phyloP scores from a whole-genome alignment of 1,140 invertebrate species.

The Sycobia sp. region DNA sequence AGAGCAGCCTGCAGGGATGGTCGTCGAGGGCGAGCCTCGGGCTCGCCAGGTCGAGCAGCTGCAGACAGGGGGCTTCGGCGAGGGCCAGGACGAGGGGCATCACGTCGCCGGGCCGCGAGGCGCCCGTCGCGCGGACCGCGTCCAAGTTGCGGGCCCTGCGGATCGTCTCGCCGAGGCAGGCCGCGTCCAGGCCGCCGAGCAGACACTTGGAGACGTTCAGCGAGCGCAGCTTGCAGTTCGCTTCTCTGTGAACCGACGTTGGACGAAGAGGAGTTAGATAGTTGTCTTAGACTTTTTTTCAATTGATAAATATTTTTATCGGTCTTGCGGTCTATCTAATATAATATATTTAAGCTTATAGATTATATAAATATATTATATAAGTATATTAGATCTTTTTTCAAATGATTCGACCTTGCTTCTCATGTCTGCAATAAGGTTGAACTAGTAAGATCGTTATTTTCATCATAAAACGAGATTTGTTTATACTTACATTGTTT shows the following conservation, averaged over 20 bases:
- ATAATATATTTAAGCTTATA: no score
- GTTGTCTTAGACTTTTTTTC: no score
- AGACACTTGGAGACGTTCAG: slow-evolving; percentile 21
- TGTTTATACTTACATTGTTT: no score
- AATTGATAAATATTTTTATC: no score
- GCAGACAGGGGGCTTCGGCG: slow-evolving; percentile 19
- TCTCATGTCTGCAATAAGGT: no score
- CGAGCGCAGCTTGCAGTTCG: slow-evolving; percentile 26
- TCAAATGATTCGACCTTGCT: no score
- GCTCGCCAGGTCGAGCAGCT: slow-evolving; percentile 42
- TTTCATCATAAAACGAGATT: no score
- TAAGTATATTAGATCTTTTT: no score
- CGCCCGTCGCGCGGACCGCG: slow-evolving; percentile 11
- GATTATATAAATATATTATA: no score
- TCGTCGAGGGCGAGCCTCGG: slow-evolving; percentile 10
- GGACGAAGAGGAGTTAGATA: no score
- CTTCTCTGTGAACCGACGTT: slow-evolving; percentile 10
- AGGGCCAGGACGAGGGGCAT: slow-evolving; percentile 14
- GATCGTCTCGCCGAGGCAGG: slow-evolving; percentile 21
- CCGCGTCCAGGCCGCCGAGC: slow-evolving; percentile 15
- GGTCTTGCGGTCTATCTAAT: no score
- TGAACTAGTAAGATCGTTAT: no score
- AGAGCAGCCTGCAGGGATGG: slow-evolving; percentile 63
- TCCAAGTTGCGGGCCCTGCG: slow-evolving; percentile 10
- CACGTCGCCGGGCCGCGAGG: slow-evolving; percentile 12